Evolutionary conservation across 2,888 invertebrate genomes (phyloP), one percentile per base, ranked within the genome.

Genomic region (Dynastes hyllus): DNA sequence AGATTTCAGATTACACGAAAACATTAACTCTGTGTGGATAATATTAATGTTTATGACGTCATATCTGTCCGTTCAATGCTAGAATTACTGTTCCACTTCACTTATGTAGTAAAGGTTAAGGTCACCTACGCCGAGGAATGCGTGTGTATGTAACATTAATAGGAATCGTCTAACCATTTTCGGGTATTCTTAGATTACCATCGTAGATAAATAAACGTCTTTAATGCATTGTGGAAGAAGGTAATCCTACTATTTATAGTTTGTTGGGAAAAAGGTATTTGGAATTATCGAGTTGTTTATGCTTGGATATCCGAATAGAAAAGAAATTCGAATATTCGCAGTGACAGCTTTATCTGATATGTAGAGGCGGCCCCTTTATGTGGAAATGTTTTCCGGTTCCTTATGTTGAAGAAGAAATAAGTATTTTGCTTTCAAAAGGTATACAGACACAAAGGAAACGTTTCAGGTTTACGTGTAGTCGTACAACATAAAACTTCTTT

Each of bases 111-210:
- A 67, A 67, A 67, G 67, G 67, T 67, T 67, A 67, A 67, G 67
- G 67, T 67, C 67, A 27, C 16, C 50, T 67, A 67, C 67, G 67
- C 16, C 16, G 27, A 22, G 22, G 50, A 45, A 67, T 67, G 67
- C 67, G 40, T 22, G 40, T 22, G 45, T 67, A 67, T 2, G 50
- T 50, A 22, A 50, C 67, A 50, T 67, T 67, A 67, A 67, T 67
- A 67, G 22, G 9, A 67, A 50, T 11, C 22, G 13, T 9, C 11
- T 63, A 11, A 32, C 63, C 13, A 32, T 63, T 63, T 63, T 63
- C 63, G 63, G 63, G 8, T 63, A 63, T 63, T 32, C 63, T 63
- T 32, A 32, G 29, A 29, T 63, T 11, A 63, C 29, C 63, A 8
- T 55, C 55, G 55, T 16, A 55, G 55, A 55, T 45, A 55, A 55